Conservation (phyloP, 2,113 vertebrate genomes). For the Bufo gargarizans region DNA sequence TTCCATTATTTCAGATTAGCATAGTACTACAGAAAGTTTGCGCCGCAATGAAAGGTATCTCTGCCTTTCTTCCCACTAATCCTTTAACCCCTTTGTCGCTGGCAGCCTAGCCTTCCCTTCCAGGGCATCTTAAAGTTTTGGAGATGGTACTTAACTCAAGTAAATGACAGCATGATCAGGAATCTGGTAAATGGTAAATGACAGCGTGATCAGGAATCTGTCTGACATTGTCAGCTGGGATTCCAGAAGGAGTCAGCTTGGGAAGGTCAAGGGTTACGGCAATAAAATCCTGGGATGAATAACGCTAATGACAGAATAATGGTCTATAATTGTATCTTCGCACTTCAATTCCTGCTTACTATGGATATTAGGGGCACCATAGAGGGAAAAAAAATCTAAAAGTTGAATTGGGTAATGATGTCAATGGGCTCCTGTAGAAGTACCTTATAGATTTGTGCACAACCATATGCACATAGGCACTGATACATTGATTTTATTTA, state of each 20-base stretch:
- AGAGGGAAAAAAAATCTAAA: background rate
- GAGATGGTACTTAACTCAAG: background rate
- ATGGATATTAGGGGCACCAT: background rate
- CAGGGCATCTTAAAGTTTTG: conserved; percentile 10
- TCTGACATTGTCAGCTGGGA: background rate
- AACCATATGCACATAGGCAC: background rate
- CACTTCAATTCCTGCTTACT: background rate
- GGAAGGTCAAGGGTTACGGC: background rate
- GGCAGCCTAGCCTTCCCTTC: too few relatives aligned
- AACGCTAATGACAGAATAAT: background rate
- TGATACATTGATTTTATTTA: background rate
- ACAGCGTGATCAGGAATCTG: background rate
- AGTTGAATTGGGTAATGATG: background rate
- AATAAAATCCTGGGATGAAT: background rate
- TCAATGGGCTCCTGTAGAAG: background rate
- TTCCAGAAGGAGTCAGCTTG: background rate
- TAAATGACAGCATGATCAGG: background rate
- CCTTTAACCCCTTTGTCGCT: conserved; percentile 14
- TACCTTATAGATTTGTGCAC: too few relatives aligned
- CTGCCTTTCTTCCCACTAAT: background rate
- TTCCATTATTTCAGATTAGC: conserved; percentile 34
- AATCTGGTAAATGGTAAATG: background rate
- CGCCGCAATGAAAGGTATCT: conserved; percentile 1
- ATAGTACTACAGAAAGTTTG: conserved; percentile 25
- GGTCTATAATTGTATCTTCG: background rate